Percentiles rank a stretch among this genome's conserved stretches.
Evolutionary conservation across 2,113 vertebrate species (phyloP).

Genomic region (Gymnarchus niloticus): DNA sequence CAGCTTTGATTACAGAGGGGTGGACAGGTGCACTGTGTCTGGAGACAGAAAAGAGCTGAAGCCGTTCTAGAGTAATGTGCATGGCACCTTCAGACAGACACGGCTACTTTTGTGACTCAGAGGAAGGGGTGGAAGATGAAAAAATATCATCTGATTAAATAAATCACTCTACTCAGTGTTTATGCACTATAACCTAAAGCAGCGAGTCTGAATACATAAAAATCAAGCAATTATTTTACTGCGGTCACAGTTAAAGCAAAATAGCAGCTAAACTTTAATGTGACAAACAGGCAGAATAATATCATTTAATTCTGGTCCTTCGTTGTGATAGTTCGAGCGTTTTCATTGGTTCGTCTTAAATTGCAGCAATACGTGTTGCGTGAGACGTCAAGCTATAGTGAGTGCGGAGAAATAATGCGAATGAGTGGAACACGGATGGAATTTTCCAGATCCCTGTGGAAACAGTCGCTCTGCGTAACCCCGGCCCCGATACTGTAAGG

Average conservation of each 20-base stretch:
- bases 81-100: background rate
- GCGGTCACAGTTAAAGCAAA: background rate
- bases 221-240: background rate
- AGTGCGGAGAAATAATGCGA: background rate
- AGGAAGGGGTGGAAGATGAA: background rate
- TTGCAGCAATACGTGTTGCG: slow-evolving; percentile 15
- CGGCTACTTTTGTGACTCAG: background rate
- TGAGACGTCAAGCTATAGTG: background rate
- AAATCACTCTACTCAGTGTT: background rate
- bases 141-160: background rate
- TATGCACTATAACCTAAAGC: background rate
- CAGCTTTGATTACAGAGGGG: slow-evolving; percentile 56
- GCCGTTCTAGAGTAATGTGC: background rate
- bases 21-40: slow-evolving; percentile 53
- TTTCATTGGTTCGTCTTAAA: slow-evolving; percentile 6
- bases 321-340: background rate
- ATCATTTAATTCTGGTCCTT: background rate
- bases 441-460: slow-evolving; percentile 39
- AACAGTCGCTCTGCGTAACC: slow-evolving; percentile 38
- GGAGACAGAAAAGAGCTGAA: slow-evolving; percentile 36
- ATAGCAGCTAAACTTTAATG: slow-evolving; percentile 29
- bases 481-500: slow-evolving; percentile 8
- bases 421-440: background rate
- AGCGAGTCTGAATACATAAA: background rate
- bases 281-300: slow-evolving; percentile 35